phyloP scores from a whole-genome alignment of 2,888 invertebrate genomes.

The Athalia rosae region DNA sequence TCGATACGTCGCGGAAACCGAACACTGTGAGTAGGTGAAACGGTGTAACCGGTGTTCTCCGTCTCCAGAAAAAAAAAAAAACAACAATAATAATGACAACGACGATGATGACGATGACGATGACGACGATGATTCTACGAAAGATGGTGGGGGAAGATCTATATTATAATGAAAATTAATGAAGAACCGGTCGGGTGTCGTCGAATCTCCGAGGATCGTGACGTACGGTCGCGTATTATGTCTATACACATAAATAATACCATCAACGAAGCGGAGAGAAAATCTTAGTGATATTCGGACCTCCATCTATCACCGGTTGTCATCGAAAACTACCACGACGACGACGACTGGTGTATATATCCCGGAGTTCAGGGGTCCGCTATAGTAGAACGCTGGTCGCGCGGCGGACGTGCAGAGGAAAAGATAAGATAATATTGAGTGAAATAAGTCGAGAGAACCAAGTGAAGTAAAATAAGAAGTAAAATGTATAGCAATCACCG shows the following conservation, averaged over 20 bases:
- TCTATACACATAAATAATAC: background rate
- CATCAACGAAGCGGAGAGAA: background rate
- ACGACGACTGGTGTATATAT: background rate
- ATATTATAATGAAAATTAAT: conserved; percentile 31
- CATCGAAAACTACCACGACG: conserved; percentile 9
- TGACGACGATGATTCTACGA: background rate
- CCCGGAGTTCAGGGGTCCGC: background rate
- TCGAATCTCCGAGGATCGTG: background rate
- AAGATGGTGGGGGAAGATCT: background rate
- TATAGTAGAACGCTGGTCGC: background rate
- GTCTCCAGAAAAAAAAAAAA: no score
- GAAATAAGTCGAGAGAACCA: background rate
- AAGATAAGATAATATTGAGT: background rate
- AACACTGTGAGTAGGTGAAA: no score
- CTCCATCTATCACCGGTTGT: conserved; percentile 32
- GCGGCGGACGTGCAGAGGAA: background rate
- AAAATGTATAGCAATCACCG: background rate
- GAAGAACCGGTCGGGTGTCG: conserved; percentile 7
- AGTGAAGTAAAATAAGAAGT: background rate
- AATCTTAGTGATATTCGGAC: conserved; percentile 35
- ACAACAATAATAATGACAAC: background rate
- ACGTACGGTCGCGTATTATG: background rate
- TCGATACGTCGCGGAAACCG: no score
- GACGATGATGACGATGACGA: background rate
- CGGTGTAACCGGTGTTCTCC: no score